Evolutionary conservation across 2,113 vertebrate species (phyloP), one percentile per base, ranked within the genome.

Genomic region (Osmerus mordax): DNA sequence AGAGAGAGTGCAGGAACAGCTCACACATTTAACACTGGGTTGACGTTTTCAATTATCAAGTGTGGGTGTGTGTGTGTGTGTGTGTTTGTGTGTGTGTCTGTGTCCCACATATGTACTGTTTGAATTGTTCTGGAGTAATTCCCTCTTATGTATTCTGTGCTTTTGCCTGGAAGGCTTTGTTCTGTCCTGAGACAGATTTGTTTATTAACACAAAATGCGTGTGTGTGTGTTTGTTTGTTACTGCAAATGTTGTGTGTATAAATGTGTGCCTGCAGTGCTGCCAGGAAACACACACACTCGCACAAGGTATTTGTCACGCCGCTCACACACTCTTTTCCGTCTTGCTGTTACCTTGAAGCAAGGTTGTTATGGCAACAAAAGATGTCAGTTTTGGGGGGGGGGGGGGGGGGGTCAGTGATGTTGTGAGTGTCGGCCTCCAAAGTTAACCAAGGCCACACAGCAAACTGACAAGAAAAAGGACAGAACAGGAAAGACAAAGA

Each of bases 321-420:
- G 85, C 90, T 90, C 90, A 91, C 89, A 88, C 85, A 72, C 86
- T 64, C 84, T 83, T 87, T 85, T 79, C 83, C 53, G 73, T 89
- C 86, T 89, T 86, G 88, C 89, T 87, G 91, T 91, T 92, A 90
- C 91, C 90, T 89, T 88, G 87, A 90, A 91, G 90, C 88, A 83
- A 78, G 66, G 91, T 91, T 84, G 86, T 89, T 88, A 92, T 92
- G 87, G 90, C 88, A 92, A 92, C 89, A 86, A 84, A 81, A 88
- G 84, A 89, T 88, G 89, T 88, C 83, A 83, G 76, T 84, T 81
- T 87, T 81, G 66, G 83, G 74, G 78, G 51, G 79, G 81, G 74
- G 78, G 51, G 79, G 81, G 76, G 58, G 67, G 51, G 21, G 47
- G 21, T 18, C 25, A 21, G 65, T 11, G 32, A 21, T 59, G 76